Evolutionary conservation across 2,888 invertebrate genomes (phyloP).

Genomic region (Kryphioiulus occultus): DNA sequence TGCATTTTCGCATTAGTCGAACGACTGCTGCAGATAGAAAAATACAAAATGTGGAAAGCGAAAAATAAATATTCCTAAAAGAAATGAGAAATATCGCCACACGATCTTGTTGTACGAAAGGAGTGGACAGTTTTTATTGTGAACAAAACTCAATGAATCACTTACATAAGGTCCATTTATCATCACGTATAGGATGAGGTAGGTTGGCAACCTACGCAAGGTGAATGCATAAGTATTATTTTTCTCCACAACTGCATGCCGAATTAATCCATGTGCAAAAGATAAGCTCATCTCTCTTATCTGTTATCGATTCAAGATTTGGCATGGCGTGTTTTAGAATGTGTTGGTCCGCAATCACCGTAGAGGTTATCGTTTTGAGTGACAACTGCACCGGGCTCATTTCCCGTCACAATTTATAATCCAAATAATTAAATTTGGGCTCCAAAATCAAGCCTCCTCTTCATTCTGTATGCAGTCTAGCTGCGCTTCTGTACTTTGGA

Average conservation of each 20-base stretch:
- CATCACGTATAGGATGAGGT: not conserved
- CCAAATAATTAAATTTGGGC: not conserved
- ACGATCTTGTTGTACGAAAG: not conserved
- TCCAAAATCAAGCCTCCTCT: not conserved
- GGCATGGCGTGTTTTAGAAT: not conserved
- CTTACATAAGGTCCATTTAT: not conserved
- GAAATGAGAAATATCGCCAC: not conserved
- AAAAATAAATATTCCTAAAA: not conserved
- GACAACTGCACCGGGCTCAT: conserved; percentile 25
- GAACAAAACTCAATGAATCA: not conserved
- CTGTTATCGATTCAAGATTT: not conserved
- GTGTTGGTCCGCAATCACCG: not conserved
- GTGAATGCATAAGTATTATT: conserved; percentile 10
- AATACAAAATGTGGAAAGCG: not conserved
- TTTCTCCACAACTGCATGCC: not conserved
- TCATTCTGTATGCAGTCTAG: not conserved
- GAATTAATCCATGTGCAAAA: not conserved
- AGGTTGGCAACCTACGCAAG: not conserved
- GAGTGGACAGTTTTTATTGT: not conserved
- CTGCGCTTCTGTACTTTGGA: not conserved
- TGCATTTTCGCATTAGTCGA: not conserved
- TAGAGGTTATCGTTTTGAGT: not conserved
- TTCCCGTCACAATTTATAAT: conserved; percentile 35
- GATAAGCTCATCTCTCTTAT: conserved; percentile 15
- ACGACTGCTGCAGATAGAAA: not conserved